These are phyloP conservation scores for Drosophila tripunctata DNA, from an alignment of 2,888 invertebrate genomes.

Conservation along the genomic window DNA sequence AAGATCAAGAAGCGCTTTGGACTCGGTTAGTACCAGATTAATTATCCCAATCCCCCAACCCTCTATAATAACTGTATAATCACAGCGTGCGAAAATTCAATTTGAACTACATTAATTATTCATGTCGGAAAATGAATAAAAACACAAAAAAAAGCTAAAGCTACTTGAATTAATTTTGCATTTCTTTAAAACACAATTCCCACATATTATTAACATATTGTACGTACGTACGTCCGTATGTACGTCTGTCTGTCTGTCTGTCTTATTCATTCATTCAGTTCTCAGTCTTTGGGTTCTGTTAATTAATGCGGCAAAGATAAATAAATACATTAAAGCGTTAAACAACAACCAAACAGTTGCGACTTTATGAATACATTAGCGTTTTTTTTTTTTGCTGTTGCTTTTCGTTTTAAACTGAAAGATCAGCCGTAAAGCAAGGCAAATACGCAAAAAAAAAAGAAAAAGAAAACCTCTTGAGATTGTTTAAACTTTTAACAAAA, in stretches of 20 bases:
- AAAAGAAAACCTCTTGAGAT: slow-evolving; percentile 59
- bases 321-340: slow-evolving; percentile 52
- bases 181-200: slow-evolving; percentile 52
- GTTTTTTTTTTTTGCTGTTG: slow-evolving; percentile 23
- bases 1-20: slow-evolving; percentile 95
- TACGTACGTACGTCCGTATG: no score
- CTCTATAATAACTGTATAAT: slow-evolving; percentile 23
- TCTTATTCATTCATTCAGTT: slow-evolving; percentile 47
- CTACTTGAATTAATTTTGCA: slow-evolving; percentile 45
- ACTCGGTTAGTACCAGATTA: slow-evolving; percentile 88
- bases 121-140: slow-evolving; percentile 24
- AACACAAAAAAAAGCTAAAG: slow-evolving; percentile 8
- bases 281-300: slow-evolving; percentile 25
- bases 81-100: slow-evolving; percentile 59
- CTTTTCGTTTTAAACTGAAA: slow-evolving; percentile 28
- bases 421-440: slow-evolving; percentile 45
- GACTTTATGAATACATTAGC: slow-evolving; percentile 67
- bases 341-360: slow-evolving; percentile 34
- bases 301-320: slow-evolving; percentile 75
- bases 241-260: no score
- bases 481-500: slow-evolving; percentile 52
- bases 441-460: slow-evolving; percentile 25
- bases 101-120: slow-evolving; percentile 58
- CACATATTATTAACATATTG: slow-evolving; percentile 75
- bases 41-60: background rate